Percentiles rank a stretch among this genome's conserved stretches.
Evolutionary conservation across 2,888 invertebrate genomes (phyloP).

Genomic region (Ichneumoninae sp.): DNA sequence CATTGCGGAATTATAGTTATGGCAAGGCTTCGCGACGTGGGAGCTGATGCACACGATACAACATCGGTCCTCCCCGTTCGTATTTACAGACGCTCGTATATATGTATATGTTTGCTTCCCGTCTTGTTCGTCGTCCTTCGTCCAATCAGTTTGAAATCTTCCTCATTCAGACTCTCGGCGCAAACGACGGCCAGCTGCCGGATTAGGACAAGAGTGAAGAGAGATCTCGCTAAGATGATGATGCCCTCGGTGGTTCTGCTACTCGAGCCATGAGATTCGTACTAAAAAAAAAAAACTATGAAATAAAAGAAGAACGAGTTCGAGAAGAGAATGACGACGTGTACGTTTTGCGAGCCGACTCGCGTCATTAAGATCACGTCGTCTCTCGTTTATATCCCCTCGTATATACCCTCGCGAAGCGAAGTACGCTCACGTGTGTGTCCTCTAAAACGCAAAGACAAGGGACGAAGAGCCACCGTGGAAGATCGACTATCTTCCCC

Average conservation of each 20-base stretch:
- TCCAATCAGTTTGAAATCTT: slow-evolving; percentile 73
- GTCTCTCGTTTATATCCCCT: slow-evolving; percentile 28
- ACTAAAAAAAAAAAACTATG: background rate
- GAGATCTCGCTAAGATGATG: slow-evolving; percentile 46
- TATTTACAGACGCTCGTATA: slow-evolving; percentile 6
- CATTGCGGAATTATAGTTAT: slow-evolving; percentile 72
- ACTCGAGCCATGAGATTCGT: slow-evolving; percentile 40
- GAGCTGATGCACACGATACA: slow-evolving; percentile 44
- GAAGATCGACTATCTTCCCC: slow-evolving; percentile 39
- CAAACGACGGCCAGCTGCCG: slow-evolving; percentile 70
- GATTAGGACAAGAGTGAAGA: slow-evolving; percentile 58
- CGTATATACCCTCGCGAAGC: slow-evolving; percentile 3
- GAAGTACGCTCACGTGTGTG: slow-evolving; percentile 36
- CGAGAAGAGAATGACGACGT: slow-evolving; percentile 30
- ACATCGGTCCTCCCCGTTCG: slow-evolving; percentile 16
- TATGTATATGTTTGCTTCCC: slow-evolving; percentile 38
- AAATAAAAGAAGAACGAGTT: background rate
- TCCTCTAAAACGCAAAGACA: slow-evolving; percentile 43
- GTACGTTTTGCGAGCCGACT: slow-evolving; percentile 19
- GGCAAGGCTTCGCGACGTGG: slow-evolving; percentile 62
- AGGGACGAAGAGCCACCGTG: slow-evolving; percentile 22
- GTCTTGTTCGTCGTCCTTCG: slow-evolving; percentile 52
- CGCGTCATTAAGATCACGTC: slow-evolving; percentile 40
- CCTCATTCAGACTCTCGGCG: slow-evolving; percentile 68
- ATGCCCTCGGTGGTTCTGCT: slow-evolving; percentile 30